A percentile compares a stretch with the other conserved stretches of the same genome.
Evolutionary conservation across 2,113 vertebrate genomes (phyloP).

Genomic region (Microcebus griseorufus): DNA sequence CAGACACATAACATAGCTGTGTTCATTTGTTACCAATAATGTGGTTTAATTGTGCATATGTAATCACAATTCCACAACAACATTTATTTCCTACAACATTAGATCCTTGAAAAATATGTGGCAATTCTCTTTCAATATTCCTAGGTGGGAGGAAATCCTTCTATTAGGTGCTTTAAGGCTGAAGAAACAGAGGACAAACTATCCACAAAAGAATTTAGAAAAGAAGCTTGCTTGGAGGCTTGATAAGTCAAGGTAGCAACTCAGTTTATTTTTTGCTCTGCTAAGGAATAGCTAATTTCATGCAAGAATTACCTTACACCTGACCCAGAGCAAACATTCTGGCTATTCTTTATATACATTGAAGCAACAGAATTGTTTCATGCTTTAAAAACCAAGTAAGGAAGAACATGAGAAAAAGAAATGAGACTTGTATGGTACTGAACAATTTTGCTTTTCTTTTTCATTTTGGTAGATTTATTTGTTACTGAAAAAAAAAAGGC

Average conservation of each 20-base stretch:
- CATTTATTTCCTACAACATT: background rate
- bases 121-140: background rate
- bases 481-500: background rate
- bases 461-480: background rate
- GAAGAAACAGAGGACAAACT: background rate
- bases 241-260: background rate
- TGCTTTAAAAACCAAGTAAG: conserved; percentile 39
- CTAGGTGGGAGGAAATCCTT: background rate
- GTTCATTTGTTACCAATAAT: background rate
- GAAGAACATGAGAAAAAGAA: background rate
- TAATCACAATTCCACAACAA: background rate
- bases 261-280: conserved; percentile 55
- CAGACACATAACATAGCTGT: background rate
- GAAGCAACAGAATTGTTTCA: conserved; percentile 13
- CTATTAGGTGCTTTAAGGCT: background rate
- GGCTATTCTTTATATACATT: background rate
- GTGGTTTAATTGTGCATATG: background rate
- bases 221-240: conserved; percentile 20
- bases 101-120: background rate
- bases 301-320: conserved; percentile 39
- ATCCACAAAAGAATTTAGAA: background rate
- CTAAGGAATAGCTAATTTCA: conserved; percentile 69
- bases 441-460: background rate
- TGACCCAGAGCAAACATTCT: conserved; percentile 29
- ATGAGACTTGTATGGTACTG: background rate